These are phyloP conservation scores for Mormyrus iriodes DNA, from an alignment of 2,113 vertebrate species.

Conservation along the genomic window DNA sequence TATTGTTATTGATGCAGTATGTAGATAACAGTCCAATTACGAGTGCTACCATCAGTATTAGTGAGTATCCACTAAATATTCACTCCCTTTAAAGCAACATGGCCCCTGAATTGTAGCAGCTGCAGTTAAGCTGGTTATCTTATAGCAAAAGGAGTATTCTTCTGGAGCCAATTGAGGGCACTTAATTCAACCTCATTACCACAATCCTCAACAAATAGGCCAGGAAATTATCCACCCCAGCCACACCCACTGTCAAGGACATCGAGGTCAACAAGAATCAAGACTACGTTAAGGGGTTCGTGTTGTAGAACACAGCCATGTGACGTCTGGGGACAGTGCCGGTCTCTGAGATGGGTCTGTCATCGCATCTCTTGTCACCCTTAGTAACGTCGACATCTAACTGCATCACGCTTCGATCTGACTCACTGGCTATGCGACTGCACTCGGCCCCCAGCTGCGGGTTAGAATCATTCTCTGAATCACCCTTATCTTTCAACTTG, in stretches of 20 bases:
- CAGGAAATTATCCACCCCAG: background rate
- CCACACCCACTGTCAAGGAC: background rate
- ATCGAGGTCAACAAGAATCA: background rate
- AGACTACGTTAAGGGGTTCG: background rate
- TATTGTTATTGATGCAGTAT: background rate
- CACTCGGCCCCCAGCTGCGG: background rate
- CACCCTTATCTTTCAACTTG: background rate
- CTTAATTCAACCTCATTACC: slow-evolving; percentile 8
- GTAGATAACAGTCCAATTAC: background rate
- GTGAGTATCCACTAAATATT: background rate
- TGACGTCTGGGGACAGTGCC: background rate
- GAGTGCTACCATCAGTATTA: background rate
- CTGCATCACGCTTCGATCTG: background rate
- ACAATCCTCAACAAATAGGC: background rate
- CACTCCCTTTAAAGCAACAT: background rate
- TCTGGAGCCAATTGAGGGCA: background rate
- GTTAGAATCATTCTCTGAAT: background rate
- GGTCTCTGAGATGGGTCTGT: background rate
- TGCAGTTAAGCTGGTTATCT: background rate
- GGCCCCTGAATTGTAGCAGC: background rate
- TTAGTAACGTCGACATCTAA: background rate
- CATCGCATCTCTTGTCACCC: background rate
- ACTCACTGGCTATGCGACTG: background rate
- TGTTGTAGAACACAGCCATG: background rate
- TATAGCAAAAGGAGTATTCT: background rate